These are phyloP conservation scores for Phalacrocorax brasilianus DNA, from an alignment of 2,113 vertebrate genomes.

Conservation along the genomic window DNA sequence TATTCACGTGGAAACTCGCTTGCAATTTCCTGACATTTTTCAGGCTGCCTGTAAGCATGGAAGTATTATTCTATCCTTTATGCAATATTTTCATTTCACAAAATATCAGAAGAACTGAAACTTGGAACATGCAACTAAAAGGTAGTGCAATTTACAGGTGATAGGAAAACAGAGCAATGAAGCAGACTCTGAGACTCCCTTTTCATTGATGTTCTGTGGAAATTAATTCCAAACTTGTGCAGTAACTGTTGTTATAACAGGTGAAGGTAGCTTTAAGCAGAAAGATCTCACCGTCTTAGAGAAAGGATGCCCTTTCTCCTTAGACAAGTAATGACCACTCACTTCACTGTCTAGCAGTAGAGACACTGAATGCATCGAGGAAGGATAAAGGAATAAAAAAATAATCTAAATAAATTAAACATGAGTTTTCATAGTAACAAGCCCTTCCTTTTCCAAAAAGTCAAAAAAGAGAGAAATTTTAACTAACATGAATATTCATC, in stretches of 20 bases:
- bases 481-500: constrained; percentile 1
- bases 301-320: background rate
- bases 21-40: background rate
- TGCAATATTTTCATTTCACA: background rate
- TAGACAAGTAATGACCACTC: background rate
- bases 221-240: background rate
- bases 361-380: background rate
- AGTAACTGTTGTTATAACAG: background rate
- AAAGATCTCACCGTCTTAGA: accelerated
- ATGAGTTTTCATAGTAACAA: background rate
- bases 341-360: background rate
- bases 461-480: background rate
- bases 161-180: background rate
- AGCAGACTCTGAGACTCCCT: background rate
- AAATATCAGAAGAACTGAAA: background rate
- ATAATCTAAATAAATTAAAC: background rate
- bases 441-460: background rate
- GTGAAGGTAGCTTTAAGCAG: background rate
- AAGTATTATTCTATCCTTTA: background rate
- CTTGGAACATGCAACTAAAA: background rate
- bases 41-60: background rate
- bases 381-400: background rate
- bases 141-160: accelerated
- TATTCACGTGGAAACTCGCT: background rate
- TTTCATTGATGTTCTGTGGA: background rate